Conservation (phyloP, 2,797 vertebrate genomes). For the Masticophis lateralis region DNA sequence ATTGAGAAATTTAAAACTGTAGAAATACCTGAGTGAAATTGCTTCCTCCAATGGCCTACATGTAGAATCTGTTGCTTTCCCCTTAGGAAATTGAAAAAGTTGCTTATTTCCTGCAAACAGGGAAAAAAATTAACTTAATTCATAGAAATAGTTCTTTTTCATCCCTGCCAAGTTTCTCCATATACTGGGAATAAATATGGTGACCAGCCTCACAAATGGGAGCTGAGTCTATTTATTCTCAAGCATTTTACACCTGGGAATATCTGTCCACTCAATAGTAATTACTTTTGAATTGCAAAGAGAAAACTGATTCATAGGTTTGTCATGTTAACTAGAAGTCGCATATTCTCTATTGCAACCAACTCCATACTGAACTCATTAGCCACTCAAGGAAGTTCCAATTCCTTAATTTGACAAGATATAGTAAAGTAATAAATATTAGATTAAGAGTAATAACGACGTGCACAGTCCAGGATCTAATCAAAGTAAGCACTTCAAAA, state of each 20-base stretch:
- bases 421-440: neutral
- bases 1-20: neutral
- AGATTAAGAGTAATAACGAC: neutral
- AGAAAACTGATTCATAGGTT: neutral
- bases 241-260: neutral
- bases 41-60: neutral
- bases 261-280: neutral
- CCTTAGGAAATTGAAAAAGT: neutral
- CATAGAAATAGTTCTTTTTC: neutral
- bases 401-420: neutral
- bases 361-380: neutral
- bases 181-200: neutral
- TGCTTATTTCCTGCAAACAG: conserved; percentile 5
- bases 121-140: neutral
- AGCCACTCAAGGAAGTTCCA: neutral
- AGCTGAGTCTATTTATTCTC: neutral
- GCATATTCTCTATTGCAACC: neutral
- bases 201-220: neutral
- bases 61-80: neutral
- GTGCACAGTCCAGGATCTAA: neutral
- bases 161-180: neutral
- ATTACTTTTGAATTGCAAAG: neutral
- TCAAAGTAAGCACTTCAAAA: neutral
- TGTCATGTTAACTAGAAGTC: neutral
- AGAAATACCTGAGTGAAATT: neutral